phyloP scores from a whole-genome alignment of 2,113 vertebrate species.

The Sus scrofa region T2T-Sscrofa CM000830.6:18681501-18682000 shows the following conservation, averaged over 20 bases:
- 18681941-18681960: not conserved
- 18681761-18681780: slow-evolving; percentile 23
- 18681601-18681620: not conserved
- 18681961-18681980: slow-evolving; percentile 7
- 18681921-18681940: not conserved
- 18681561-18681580: not conserved
- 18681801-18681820: not conserved
- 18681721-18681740: not conserved
- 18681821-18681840: not conserved
- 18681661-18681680: not conserved
- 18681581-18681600: not conserved
- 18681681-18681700: not conserved
- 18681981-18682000: slow-evolving; percentile 24
- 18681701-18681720: slow-evolving; percentile 7
- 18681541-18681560: slow-evolving; percentile 19
- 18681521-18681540: not conserved
- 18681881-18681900: slow-evolving; percentile 26
- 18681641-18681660: not conserved
- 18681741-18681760: not conserved
- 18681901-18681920: not conserved
- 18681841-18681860: not conserved
- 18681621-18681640: not conserved
- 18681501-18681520: not conserved
- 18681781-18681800: not conserved
- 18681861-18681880: not conserved